Percentiles rank a stretch among this genome's conserved stretches.
Evolutionary conservation across 2,797 vertebrate species (phyloP).

Genomic region (Paguma larvata): DNA sequence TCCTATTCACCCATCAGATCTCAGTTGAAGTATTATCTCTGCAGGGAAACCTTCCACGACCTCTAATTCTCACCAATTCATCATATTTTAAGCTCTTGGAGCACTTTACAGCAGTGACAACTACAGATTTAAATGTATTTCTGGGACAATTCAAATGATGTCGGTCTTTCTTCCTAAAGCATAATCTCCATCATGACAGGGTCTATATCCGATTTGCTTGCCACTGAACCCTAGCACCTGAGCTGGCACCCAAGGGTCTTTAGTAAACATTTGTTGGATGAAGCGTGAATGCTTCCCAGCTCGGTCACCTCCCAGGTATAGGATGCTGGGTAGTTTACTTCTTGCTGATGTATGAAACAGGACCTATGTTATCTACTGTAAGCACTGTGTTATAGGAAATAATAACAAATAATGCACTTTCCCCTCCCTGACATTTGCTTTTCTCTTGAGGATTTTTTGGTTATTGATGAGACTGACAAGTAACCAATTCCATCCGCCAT

Average conservation of each 20-base stretch:
- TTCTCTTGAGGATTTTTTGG: neutral
- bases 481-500: neutral
- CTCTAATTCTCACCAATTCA: neutral
- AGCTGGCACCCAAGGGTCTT: neutral
- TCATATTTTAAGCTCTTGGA: neutral
- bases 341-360: neutral
- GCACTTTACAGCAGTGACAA: neutral
- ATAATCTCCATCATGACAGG: neutral
- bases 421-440: neutral
- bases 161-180: neutral
- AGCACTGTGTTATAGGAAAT: neutral
- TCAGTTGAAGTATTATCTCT: neutral
- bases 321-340: neutral
- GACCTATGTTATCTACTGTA: neutral
- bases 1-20: neutral
- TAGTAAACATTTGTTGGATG: neutral
- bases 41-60: neutral
- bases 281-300: neutral
- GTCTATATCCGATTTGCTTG: neutral
- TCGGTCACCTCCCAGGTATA: neutral
- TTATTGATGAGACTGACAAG: neutral
- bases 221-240: neutral
- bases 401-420: neutral
- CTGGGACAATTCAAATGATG: neutral
- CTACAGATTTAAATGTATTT: neutral